Evolutionary conservation across 2,888 invertebrate species (phyloP), one percentile per base, ranked within the genome.

Genomic region (Drosophila rubida): DNA sequence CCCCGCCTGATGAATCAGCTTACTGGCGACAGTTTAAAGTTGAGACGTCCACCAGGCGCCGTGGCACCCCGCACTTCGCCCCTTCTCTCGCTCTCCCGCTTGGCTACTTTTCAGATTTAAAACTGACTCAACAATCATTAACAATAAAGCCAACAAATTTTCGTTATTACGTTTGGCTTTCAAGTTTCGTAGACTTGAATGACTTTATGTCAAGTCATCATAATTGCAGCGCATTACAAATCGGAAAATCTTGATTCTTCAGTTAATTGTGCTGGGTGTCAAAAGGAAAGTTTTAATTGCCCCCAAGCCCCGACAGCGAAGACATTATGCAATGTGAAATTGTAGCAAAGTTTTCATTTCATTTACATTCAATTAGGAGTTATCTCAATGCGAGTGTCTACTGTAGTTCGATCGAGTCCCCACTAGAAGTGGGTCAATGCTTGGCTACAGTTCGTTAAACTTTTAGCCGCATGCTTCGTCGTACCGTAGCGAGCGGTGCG

Each of bases 1-100:
- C 67, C 62, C 59, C 77, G 70, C 80, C 84, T 66, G 75, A 78
- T 81, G 78, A 83, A 80, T 80, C 74, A 82, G 58, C 73, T 65
- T 30, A 55, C 54, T 55, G 45, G 71, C 53, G 75, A 71, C 70
- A 80, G 81, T 74, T 80, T 83, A 77, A 79, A 80, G 69, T 71
- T 69, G 67, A 71, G 61, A 65, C 66, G 68, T 63, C 61, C 22
- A 48, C 48, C 41, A 59, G 69, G 75, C 63, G 69, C 53, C 63
- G 45, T 25, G 51, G 45, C 30, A 54, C 30, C 45, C 35, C 30
- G 30, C 30, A 1, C 19, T 25, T 14, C 14, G 2, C 35, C 13
- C 13, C 6, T 0, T 13, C n/a, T 13, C 32, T 5, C 6, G 3
- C 35, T 48, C 51, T 39, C 13, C 30, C 7, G 32, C 11, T 51